phyloP scores from a whole-genome alignment of 1,140 invertebrate genomes.

The Chionoecetes opilio region DNA sequence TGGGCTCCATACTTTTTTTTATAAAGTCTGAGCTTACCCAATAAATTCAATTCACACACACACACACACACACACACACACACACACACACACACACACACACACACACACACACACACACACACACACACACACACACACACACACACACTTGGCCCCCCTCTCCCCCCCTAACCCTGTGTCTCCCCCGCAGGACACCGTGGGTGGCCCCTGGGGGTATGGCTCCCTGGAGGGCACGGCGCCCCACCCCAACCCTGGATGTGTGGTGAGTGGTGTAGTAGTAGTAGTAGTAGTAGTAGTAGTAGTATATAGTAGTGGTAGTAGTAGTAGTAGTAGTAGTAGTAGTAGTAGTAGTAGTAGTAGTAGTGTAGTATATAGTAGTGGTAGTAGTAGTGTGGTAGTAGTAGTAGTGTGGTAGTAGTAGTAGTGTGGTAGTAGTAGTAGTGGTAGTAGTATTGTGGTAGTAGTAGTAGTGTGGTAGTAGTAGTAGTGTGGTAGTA shows the following conservation, averaged over 20 bases:
- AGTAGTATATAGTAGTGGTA: neutral
- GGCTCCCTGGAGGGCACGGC: neutral
- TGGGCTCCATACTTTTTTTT: too few relatives aligned
- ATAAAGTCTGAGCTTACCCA: too few relatives aligned
- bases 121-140: too few relatives aligned
- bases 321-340: constrained; percentile 19
- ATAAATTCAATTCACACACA: too few relatives aligned
- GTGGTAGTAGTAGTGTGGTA: neutral
- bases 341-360: neutral
- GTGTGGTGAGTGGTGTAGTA: neutral
- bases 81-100: too few relatives aligned
- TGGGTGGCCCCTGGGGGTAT: neutral
- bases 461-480: neutral
- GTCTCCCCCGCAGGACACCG: neutral
- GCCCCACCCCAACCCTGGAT: neutral
- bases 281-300: constrained; percentile 19
- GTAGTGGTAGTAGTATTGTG: too few relatives aligned
- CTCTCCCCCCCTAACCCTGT: too few relatives aligned
- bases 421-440: too few relatives aligned
- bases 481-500: neutral
- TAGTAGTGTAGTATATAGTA: neutral
- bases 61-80: too few relatives aligned
- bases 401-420: too few relatives aligned
- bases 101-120: too few relatives aligned
- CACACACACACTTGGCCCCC: too few relatives aligned